Evolutionary conservation across 1,140 invertebrate species (phyloP).

Genomic region (Zaprionus camerounensis): DNA sequence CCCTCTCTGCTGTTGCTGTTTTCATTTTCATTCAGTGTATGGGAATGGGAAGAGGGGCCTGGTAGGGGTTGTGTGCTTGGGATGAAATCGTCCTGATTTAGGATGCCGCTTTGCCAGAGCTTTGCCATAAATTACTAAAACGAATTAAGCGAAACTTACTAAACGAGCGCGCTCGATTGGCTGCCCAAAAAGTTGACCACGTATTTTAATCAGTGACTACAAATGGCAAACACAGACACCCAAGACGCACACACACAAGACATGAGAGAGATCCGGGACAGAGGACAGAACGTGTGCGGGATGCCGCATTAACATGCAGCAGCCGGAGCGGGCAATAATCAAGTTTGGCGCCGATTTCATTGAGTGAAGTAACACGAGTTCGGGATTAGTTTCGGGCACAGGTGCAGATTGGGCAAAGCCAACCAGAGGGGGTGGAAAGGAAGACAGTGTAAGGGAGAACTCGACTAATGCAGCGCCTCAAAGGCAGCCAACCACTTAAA

Average conservation of each 20-base stretch:
- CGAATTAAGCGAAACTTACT: slow-evolving; percentile 79
- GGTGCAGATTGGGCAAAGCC: slow-evolving; percentile 31
- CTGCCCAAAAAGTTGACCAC: slow-evolving; percentile 78
- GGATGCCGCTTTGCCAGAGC: slow-evolving; percentile 50
- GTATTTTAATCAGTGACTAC: slow-evolving; percentile 76
- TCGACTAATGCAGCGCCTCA: slow-evolving; percentile 66
- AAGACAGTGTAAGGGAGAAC: neutral
- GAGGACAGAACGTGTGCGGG: neutral
- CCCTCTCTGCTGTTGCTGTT: slow-evolving; percentile 26
- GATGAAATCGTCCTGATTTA: slow-evolving; percentile 43
- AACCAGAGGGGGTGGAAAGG: neutral
- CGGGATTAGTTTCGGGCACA: slow-evolving; percentile 69
- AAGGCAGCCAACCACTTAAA: slow-evolving; percentile 80
- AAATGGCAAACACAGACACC: slow-evolving; percentile 36
- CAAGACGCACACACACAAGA: neutral
- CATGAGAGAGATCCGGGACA: neutral
- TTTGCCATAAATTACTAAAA: slow-evolving; percentile 80
- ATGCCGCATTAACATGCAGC: slow-evolving; percentile 74
- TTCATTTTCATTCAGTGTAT: slow-evolving; percentile 43
- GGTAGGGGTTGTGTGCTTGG: neutral
- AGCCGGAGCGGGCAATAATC: slow-evolving; percentile 57
- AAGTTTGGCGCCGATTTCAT: slow-evolving; percentile 76
- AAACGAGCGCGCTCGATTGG: slow-evolving; percentile 76
- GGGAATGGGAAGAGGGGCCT: neutral
- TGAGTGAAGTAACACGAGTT: slow-evolving; percentile 73